phyloP scores from a whole-genome alignment of 2,888 invertebrate genomes.

The Drosophila ustulata region DNA sequence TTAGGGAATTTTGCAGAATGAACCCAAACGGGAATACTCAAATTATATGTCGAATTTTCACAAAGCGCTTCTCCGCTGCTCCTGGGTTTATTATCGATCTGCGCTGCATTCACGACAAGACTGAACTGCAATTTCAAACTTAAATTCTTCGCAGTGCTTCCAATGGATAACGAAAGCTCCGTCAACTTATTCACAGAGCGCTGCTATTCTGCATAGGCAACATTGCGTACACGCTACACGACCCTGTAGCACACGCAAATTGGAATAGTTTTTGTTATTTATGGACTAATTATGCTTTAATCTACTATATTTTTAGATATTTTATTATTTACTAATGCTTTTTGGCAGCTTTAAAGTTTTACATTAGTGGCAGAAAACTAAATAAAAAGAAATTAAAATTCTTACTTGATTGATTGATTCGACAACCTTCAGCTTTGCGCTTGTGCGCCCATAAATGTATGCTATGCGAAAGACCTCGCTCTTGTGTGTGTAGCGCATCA shows the following conservation, averaged over 20 bases:
- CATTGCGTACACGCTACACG: slow-evolving; percentile 33
- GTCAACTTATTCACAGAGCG: slow-evolving; percentile 56
- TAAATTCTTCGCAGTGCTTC: slow-evolving; percentile 77
- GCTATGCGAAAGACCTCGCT: slow-evolving; percentile 29
- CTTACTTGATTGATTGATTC: neutral
- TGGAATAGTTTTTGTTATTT: neutral
- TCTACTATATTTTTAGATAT: no score
- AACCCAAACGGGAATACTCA: slow-evolving; percentile 52
- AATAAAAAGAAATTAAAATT: no score
- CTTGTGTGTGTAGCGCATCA: slow-evolving; percentile 59
- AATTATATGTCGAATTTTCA: slow-evolving; percentile 60
- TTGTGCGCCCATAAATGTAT: slow-evolving; percentile 32
- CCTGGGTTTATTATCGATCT: slow-evolving; percentile 80
- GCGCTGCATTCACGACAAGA: slow-evolving; percentile 85
- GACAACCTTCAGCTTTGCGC: neutral
- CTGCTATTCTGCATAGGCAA: slow-evolving; percentile 45
- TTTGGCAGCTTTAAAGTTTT: no score
- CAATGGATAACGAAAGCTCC: slow-evolving; percentile 82
- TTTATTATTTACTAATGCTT: no score
- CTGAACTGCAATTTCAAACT: slow-evolving; percentile 84
- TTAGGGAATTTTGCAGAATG: slow-evolving; percentile 38
- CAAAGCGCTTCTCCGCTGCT: slow-evolving; percentile 64
- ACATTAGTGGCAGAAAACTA: no score
- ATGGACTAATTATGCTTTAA: no score
- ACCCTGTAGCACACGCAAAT: neutral